phyloP scores from a whole-genome alignment of 2,888 invertebrate genomes.

The Pterostichus niger region DNA sequence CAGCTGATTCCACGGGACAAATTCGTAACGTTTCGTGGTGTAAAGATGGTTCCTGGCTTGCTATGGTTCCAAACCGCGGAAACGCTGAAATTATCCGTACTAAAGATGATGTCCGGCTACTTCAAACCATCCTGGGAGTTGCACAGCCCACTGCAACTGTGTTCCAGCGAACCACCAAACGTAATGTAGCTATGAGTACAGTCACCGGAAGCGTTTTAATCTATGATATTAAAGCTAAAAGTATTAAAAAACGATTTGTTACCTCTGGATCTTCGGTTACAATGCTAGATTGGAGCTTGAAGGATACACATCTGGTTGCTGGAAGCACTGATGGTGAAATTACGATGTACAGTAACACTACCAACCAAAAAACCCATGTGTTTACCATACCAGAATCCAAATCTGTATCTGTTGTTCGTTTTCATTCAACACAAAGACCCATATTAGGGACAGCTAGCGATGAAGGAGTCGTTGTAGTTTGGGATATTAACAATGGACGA shows the following conservation, averaged over 20 bases:
- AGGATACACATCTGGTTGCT: slow-evolving; percentile 74
- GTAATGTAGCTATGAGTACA: slow-evolving; percentile 73
- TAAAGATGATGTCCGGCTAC: slow-evolving; percentile 73
- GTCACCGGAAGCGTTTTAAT: slow-evolving; percentile 73
- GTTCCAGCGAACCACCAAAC: slow-evolving; percentile 75
- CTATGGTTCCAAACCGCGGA: slow-evolving; percentile 74
- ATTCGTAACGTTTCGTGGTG: slow-evolving; percentile 75
- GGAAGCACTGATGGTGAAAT: slow-evolving; percentile 74
- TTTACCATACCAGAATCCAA: slow-evolving; percentile 73
- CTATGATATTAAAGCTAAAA: slow-evolving; percentile 72
- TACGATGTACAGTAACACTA: slow-evolving; percentile 73
- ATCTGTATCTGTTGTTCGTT: slow-evolving; percentile 72
- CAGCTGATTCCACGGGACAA: slow-evolving; percentile 72
- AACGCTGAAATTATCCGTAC: slow-evolving; percentile 74
- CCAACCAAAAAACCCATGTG: slow-evolving; percentile 71
- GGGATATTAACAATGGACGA: slow-evolving; percentile 74
- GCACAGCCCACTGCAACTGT: slow-evolving; percentile 74
- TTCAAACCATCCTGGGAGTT: slow-evolving; percentile 73
- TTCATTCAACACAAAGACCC: slow-evolving; percentile 73
- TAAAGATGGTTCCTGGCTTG: slow-evolving; percentile 75
- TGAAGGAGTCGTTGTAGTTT: slow-evolving; percentile 74
- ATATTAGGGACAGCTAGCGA: slow-evolving; percentile 74
- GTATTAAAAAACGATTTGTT: slow-evolving; percentile 71
- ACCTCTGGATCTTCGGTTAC: slow-evolving; percentile 71
- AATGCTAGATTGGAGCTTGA: slow-evolving; percentile 73